Evolutionary conservation across 2,888 invertebrate species (phyloP), one percentile per base, ranked within the genome.

Genomic region (Zonitis immaculata): DNA sequence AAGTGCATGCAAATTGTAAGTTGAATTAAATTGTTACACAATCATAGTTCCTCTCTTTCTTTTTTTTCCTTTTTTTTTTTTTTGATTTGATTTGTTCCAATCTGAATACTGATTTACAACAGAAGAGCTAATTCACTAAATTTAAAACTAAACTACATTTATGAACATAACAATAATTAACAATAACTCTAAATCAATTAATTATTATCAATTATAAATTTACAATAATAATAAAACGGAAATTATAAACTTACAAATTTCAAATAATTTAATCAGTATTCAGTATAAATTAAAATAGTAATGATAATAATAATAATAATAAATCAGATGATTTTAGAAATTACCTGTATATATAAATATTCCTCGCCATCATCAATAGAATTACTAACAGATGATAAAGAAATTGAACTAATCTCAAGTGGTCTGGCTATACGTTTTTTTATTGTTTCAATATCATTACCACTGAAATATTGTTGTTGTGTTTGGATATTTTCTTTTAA

Each of bases 381-480:
- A 57, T 71, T 72, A 54, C 70, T 69, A 25, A 72, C 65, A 22
- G 69, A 66, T 50, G 73, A 67, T 39, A 71, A 63, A 51, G 71
- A 67, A 49, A 71, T 59, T 27, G 69, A 66, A 56, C 67, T 70
- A 47, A 70, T 64, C 63, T 78, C 79, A 42, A 77, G 71, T 20
- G 77, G 76, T 62, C 77, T 72, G 61, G 76, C 76, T 64, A 73
- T 78, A 59, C 78, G 73, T 61, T 79, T 75, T 62, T 79, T 70
- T 65, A 75, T 70, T 57, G 70, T 70, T 49, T 76, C 76, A 12
- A 73, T 76, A 57, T 77, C 77, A 57, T 71, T 71, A 28, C 75
- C 73, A n/a, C n/a, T n/a, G n/a, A n/a, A n/a, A 62, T 77, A 77
- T 56, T 76, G 74, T 55, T 32, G 32, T 32, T 14, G 14, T 32